Conservation (phyloP, 2,113 vertebrate genomes). For the Sander vitreus region DNA sequence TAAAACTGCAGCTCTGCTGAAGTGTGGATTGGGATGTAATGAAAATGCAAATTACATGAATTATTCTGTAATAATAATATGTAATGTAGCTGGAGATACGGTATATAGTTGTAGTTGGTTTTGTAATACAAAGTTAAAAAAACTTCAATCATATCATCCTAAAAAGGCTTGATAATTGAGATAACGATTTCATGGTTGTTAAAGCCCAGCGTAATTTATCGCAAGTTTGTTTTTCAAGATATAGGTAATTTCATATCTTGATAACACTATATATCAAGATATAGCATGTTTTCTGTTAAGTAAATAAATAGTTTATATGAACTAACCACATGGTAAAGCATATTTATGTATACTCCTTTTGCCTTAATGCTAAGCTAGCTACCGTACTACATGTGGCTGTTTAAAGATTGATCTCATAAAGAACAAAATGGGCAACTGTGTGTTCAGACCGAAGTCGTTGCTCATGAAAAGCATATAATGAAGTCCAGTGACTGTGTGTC, state of each 20-base stretch:
- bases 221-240: neutral
- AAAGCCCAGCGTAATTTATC: neutral
- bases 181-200: neutral
- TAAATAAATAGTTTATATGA: too few species aligned
- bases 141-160: neutral
- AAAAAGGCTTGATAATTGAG: neutral
- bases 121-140: neutral
- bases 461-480: constrained; percentile 18
- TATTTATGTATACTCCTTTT: neutral
- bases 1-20: constrained; percentile 25
- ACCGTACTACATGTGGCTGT: neutral
- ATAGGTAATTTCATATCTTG: too few species aligned
- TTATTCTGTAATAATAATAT: constrained; percentile 31
- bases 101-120: constrained; percentile 32
- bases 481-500: constrained; percentile 41
- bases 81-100: constrained; percentile 47
- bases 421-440: constrained; percentile 23
- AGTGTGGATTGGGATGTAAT: constrained; percentile 31
- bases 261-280: too few species aligned
- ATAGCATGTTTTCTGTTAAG: too few species aligned
- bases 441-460: constrained; percentile 42
- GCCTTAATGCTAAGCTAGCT: neutral
- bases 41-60: constrained; percentile 58
- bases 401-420: constrained; percentile 10
- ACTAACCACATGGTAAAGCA: too few species aligned